Base-by-base conservation (phyloP, 1,140 invertebrate genomes). In the Drosophila bifasciata region DNA sequence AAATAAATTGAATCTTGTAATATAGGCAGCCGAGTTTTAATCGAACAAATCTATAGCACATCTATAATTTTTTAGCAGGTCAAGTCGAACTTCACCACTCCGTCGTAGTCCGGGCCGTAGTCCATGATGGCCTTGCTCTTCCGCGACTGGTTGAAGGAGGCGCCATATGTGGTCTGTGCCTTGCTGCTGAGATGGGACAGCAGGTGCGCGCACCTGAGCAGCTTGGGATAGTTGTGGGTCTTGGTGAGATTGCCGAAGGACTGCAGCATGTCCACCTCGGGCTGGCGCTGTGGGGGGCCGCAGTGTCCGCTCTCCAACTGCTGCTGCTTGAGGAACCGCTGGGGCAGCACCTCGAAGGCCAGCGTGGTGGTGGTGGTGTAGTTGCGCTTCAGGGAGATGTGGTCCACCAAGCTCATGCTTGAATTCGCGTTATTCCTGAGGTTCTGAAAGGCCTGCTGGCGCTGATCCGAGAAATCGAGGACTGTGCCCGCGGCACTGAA, bases 1-100 rank as follows among this genome's bases (percentile, higher is more conserved):
- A 89, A 86, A 91, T 90, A 91, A 91, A 91, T 89, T 91, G 89
- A 89, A 90, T 91, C 89, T 91, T 91, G 89, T 91, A 91, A 91
- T 91, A 91, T 90, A 91, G 67, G 80, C 60, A 46, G 43, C 39
- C 13, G 9, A 17, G n/a, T 51, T 43, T 66, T n/a, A 17, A 36
- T 51, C n/a, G 9, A 32, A 17, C 6, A 3, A 40, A 13, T 8
- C 6, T n/a, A n/a, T n/a, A n/a, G n/a, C n/a, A 56, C 16, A 36
- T 45, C 16, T 25, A 1, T 4, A 57, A 7, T 45, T 16, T 17
- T 49, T n/a, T 28, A 36, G 16, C 60, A 53, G 1, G 28, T 19
- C 9, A 53, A 2, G 40, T 62, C 48, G 28, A 44, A 61, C 40
- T 52, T 64, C 0, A 68, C 59, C 5, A 64, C 66, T 3, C 66